A percentile compares a stretch with the other conserved stretches of the same genome.
Conservation (phyloP, 2,888 invertebrate genomes). For the Malthinus flaveolus region DNA sequence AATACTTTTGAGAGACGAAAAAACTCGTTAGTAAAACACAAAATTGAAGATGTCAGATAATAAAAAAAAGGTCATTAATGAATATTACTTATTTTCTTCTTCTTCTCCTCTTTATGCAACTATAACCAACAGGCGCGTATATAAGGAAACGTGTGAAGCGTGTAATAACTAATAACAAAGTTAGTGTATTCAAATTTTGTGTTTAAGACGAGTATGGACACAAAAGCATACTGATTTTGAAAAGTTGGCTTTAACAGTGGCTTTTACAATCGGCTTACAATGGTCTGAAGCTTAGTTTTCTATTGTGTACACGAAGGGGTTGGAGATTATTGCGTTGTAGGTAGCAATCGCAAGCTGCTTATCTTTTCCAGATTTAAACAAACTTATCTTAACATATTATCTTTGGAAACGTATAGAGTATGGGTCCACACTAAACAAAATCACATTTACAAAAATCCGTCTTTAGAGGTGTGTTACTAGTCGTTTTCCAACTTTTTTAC, state of each 20-base stretch:
- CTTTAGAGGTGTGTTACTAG: too few species aligned
- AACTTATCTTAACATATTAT: background rate
- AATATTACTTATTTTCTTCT: background rate
- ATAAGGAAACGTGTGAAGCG: background rate
- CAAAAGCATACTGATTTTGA: background rate
- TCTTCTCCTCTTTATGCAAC: too few species aligned
- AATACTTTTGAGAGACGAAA: slow-evolving; percentile 14
- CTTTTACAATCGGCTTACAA: slow-evolving; percentile 15
- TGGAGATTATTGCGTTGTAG: slow-evolving; percentile 11
- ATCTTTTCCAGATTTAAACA: slow-evolving; percentile 10
- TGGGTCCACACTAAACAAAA: background rate
- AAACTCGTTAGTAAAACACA: slow-evolving; percentile 6
- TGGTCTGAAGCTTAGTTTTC: slow-evolving; percentile 2
- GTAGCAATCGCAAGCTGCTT: slow-evolving; percentile 14
- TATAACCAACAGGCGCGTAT: background rate
- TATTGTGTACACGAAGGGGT: background rate
- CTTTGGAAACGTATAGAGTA: background rate
- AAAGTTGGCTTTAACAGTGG: slow-evolving; percentile 11
- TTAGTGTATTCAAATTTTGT: background rate
- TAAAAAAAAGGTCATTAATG: slow-evolving; percentile 12
- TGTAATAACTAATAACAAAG: background rate
- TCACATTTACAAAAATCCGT: background rate
- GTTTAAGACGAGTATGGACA: background rate
- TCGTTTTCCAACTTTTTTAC: too few species aligned
- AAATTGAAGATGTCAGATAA: slow-evolving; percentile 8